Conservation (phyloP, 2,888 invertebrate species). For the Acronicta alni region DNA sequence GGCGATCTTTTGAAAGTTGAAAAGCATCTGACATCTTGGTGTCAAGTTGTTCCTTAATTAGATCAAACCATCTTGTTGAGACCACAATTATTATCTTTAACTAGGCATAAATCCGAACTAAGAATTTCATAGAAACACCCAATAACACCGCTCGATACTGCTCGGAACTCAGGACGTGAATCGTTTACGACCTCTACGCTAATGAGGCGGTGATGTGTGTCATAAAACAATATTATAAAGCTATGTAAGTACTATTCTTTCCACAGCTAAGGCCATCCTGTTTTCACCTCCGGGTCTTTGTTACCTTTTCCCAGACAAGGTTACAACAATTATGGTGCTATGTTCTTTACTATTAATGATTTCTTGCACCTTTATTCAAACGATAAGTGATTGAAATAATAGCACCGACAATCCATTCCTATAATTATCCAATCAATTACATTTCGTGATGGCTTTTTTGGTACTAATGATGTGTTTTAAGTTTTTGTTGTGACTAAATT, state of each 20-base stretch:
- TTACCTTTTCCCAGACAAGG: conserved; percentile 63
- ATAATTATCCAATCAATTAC: conserved; percentile 32
- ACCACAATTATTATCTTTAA: too few species aligned
- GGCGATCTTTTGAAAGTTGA: too few species aligned
- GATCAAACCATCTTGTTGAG: too few species aligned
- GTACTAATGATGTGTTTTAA: background rate
- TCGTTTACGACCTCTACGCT: too few species aligned
- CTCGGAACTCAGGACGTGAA: too few species aligned
- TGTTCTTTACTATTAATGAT: conserved; percentile 49
- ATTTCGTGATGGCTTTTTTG: conserved; percentile 9
- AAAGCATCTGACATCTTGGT: too few species aligned
- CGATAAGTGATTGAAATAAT: conserved; percentile 44
- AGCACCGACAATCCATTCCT: conserved; percentile 26
- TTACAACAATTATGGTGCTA: conserved; percentile 45
- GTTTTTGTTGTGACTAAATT: conserved; percentile 31
- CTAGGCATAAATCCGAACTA: too few species aligned
- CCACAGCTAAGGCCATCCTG: conserved; percentile 58
- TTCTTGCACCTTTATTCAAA: conserved; percentile 44
- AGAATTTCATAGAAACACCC: too few species aligned
- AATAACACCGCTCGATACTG: too few species aligned
- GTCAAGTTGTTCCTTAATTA: too few species aligned
- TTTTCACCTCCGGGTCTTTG: conserved; percentile 68
- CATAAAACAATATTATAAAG: conserved; percentile 13
- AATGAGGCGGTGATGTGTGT: too few species aligned
- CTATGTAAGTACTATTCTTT: conserved; percentile 24